Conservation (phyloP, 2,113 vertebrate genomes). For the Illadopsis cleaveri region DNA sequence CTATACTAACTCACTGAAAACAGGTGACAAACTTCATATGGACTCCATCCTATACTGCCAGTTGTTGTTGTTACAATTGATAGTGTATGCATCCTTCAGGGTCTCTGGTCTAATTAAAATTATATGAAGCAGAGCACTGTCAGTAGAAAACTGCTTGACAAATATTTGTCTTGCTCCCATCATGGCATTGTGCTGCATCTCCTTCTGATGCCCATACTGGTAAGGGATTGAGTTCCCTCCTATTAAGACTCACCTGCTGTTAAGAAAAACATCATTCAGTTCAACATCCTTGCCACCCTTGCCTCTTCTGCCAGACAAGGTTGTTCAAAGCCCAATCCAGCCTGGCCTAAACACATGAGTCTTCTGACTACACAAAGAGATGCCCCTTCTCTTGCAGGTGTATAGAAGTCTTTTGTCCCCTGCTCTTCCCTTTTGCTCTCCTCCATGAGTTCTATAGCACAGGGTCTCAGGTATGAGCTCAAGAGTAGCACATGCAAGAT, state of each 20-base stretch:
- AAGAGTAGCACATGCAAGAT: background rate
- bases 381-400: accelerated
- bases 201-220: background rate
- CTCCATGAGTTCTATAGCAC: background rate
- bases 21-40: background rate
- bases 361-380: background rate
- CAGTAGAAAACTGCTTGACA: background rate
- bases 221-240: background rate
- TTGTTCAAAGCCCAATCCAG: background rate
- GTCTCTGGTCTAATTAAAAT: background rate
- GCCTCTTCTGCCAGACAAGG: background rate
- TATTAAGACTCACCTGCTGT: background rate
- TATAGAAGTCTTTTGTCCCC: background rate
- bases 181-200: background rate
- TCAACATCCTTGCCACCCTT: background rate
- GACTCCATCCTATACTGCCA: background rate
- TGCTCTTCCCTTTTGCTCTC: accelerated
- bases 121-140: background rate
- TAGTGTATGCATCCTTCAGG: background rate
- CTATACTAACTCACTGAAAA: background rate
- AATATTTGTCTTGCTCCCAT: background rate
- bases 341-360: background rate
- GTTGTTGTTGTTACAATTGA: background rate
- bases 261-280: background rate
- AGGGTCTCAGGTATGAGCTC: background rate